Evolutionary conservation across 2,797 vertebrate genomes (phyloP).

Genomic region (Ataeniobius toweri): DNA sequence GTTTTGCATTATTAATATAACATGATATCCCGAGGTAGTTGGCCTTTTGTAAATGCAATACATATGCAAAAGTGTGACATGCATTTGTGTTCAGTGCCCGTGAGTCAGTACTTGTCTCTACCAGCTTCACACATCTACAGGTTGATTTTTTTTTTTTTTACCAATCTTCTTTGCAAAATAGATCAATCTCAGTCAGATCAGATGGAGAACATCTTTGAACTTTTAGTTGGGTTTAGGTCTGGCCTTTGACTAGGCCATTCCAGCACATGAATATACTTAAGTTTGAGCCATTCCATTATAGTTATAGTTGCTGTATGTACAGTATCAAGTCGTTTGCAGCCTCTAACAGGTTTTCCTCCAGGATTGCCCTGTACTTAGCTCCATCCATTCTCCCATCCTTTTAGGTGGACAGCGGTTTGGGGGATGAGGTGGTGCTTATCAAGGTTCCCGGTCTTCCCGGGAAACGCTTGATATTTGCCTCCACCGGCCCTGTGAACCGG

Average conservation of each 20-base stretch:
- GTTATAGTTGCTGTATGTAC: too few species aligned
- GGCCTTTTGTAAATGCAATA: too few species aligned
- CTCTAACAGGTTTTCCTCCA: too few species aligned
- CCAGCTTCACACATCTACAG: too few species aligned
- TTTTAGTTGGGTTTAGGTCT: background rate
- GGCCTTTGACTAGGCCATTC: background rate
- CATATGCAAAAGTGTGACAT: too few species aligned
- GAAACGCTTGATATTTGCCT: constrained; percentile 80
- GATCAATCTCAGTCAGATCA: too few species aligned
- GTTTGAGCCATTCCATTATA: background rate
- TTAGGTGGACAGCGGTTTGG: constrained; percentile 78
- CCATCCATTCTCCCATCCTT: background rate
- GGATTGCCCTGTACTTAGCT: background rate
- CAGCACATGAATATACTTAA: background rate
- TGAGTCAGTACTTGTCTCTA: too few species aligned
- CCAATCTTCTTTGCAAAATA: too few species aligned
- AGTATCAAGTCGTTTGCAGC: too few species aligned
- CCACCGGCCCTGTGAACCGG: constrained; percentile 82
- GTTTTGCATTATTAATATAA: background rate
- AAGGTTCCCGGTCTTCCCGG: constrained; percentile 80
- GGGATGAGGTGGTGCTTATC: constrained; percentile 78
- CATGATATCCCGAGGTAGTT: too few species aligned
- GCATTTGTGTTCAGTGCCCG: too few species aligned
- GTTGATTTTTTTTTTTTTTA: too few species aligned
- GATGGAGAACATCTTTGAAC: background rate